These are phyloP conservation scores for Acanthiza pusilla DNA, from an alignment of 2,797 vertebrate genomes.

Conservation along the genomic window DNA sequence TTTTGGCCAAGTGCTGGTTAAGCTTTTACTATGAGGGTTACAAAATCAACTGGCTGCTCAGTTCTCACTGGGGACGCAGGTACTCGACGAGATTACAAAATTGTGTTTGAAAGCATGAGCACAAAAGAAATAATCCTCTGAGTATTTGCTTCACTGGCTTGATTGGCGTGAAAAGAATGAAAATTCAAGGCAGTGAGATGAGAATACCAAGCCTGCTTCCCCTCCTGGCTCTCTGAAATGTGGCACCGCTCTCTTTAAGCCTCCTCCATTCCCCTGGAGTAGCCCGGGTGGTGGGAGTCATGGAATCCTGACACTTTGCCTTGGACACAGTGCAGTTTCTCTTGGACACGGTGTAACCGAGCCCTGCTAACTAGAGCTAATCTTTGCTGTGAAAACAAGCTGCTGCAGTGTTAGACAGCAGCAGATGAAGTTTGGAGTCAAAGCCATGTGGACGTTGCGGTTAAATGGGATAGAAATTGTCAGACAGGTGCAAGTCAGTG, in stretches of 20 bases:
- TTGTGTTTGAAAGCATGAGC: slow-evolving; percentile 57
- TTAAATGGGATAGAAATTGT: slow-evolving; percentile 6
- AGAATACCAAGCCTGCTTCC: slow-evolving; percentile 1
- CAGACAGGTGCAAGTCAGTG: slow-evolving; percentile 1
- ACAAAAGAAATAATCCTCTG: slow-evolving; percentile 70
- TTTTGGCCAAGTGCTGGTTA: slow-evolving; percentile 32
- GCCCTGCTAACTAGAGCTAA: background rate
- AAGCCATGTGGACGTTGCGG: background rate
- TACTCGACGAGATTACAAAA: slow-evolving; percentile 61
- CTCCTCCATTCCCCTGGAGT: background rate
- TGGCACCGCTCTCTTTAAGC: background rate
- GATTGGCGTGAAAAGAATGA: slow-evolving; percentile 64
- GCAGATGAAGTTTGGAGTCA: background rate
- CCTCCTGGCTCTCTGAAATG: background rate
- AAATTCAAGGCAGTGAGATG: slow-evolving; percentile 42
- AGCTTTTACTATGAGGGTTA: slow-evolving; percentile 41
- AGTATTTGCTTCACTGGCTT: slow-evolving; percentile 64
- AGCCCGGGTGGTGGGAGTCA: background rate
- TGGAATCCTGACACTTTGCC: background rate
- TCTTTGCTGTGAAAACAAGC: background rate
- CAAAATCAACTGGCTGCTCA: slow-evolving; percentile 47
- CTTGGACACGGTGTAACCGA: background rate
- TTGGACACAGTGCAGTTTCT: background rate
- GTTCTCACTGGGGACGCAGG: slow-evolving; percentile 43
- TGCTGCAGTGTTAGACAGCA: background rate